A percentile compares a stretch with the other conserved stretches of the same genome.
Conservation (phyloP, 2,113 vertebrate species). For the Apus apus region DNA sequence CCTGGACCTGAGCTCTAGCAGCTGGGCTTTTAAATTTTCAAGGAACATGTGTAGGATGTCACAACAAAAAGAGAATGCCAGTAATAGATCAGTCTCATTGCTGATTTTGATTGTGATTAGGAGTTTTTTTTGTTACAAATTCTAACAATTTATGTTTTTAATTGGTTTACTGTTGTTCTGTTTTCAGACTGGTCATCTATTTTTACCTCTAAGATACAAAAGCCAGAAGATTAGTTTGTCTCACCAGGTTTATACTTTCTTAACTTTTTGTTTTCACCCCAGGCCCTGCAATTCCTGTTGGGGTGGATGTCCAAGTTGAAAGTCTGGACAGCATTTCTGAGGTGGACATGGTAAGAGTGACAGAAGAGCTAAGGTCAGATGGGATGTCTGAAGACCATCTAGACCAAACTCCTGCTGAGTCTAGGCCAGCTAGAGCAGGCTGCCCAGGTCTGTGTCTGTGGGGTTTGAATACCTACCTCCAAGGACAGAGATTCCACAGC, state of each 20-base stretch:
- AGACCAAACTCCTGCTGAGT: background rate
- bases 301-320: constrained; percentile 95
- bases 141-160: background rate
- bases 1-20: background rate
- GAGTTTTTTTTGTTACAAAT: background rate
- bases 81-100: background rate
- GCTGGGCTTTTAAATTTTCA: background rate
- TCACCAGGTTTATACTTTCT: background rate
- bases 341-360: constrained; percentile 91
- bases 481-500: background rate
- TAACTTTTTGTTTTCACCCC: background rate
- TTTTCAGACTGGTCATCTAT: background rate
- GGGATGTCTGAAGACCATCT: background rate
- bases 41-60: rapidly evolving
- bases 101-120: background rate
- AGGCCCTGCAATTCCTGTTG: constrained; percentile 96
- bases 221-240: background rate
- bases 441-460: background rate
- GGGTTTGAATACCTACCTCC: background rate
- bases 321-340: constrained; percentile 97
- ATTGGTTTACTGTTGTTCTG: background rate
- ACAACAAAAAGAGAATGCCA: background rate
- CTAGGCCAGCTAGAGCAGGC: background rate
- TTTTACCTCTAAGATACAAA: background rate
- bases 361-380: background rate